Evolutionary conservation across 2,888 invertebrate species (phyloP).

Genomic region (Sphaerophoria rueppellii): DNA sequence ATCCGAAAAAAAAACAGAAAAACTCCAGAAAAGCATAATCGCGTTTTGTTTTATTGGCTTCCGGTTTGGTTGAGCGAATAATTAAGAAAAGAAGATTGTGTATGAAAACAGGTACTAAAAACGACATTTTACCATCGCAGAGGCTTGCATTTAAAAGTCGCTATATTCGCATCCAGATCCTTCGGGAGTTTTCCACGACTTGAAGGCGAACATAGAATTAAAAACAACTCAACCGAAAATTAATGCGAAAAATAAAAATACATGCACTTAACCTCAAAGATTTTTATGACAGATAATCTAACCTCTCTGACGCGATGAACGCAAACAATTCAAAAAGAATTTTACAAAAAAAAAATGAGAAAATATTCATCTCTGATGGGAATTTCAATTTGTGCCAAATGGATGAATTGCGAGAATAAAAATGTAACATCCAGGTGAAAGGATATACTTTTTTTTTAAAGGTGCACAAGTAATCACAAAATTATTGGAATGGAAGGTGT

Average conservation of each 20-base stretch:
- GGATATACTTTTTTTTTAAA: not conserved
- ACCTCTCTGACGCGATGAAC: not conserved
- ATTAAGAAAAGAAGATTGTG: not conserved
- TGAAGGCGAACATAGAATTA: not conserved
- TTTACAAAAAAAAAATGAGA: not conserved
- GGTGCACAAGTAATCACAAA: constrained; percentile 5
- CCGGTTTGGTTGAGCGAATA: constrained; percentile 10
- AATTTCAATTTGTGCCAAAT: constrained; percentile 23
- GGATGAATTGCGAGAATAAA: not conserved
- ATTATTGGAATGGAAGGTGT: constrained; percentile 9
- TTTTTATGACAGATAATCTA: constrained; percentile 7
- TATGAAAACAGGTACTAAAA: not conserved
- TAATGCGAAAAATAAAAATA: constrained; percentile 10
- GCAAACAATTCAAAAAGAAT: not conserved
- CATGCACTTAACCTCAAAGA: not conserved
- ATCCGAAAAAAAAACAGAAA: too few relatives aligned
- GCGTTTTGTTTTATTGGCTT: constrained; percentile 17
- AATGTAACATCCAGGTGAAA: constrained; percentile 10
- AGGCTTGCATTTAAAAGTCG: not conserved
- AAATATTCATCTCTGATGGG: not conserved
- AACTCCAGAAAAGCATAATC: not conserved
- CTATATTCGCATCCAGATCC: too few relatives aligned
- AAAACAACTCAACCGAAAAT: constrained; percentile 13
- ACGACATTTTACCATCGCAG: not conserved
- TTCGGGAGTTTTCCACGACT: not conserved